These are phyloP conservation scores for Thereva nobilitata DNA, from an alignment of 2,888 invertebrate species.

Conservation along the genomic window DNA sequence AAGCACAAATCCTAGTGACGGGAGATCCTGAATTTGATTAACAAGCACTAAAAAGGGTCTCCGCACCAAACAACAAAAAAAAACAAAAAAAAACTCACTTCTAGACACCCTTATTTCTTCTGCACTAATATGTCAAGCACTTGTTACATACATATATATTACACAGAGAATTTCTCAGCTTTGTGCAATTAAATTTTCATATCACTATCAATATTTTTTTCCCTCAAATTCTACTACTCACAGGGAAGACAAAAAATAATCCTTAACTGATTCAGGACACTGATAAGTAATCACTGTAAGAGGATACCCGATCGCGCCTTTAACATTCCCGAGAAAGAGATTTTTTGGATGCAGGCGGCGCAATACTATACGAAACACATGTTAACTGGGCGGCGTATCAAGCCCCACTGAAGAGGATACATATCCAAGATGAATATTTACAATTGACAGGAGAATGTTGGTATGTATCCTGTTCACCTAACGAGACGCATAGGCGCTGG, in stretches of 20 bases:
- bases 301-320: conserved; percentile 23
- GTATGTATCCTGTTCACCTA: conserved; percentile 19
- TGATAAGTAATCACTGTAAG: conserved; percentile 3
- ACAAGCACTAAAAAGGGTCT: conserved; percentile 21
- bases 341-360: neutral
- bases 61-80: conserved; percentile 14
- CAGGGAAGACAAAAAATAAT: neutral
- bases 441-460: conserved; percentile 26
- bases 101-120: too few relatives aligned
- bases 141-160: conserved; percentile 28
- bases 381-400: conserved; percentile 43
- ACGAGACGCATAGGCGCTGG: conserved; percentile 18
- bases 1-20: conserved; percentile 18
- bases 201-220: neutral
- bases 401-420: conserved; percentile 40
- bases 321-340: neutral
- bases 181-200: neutral
- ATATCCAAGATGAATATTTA: conserved; percentile 29
- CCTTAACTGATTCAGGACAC: conserved; percentile 5
- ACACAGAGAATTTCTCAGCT: neutral
- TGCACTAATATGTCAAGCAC: conserved; percentile 17
- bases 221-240: neutral
- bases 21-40: conserved; percentile 20
- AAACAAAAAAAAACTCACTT: too few relatives aligned
- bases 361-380: conserved; percentile 29